Evolutionary conservation across 1,140 invertebrate genomes (phyloP), one percentile per base, ranked within the genome.

Genomic region (Thaumatotibia leucotreta): DNA sequence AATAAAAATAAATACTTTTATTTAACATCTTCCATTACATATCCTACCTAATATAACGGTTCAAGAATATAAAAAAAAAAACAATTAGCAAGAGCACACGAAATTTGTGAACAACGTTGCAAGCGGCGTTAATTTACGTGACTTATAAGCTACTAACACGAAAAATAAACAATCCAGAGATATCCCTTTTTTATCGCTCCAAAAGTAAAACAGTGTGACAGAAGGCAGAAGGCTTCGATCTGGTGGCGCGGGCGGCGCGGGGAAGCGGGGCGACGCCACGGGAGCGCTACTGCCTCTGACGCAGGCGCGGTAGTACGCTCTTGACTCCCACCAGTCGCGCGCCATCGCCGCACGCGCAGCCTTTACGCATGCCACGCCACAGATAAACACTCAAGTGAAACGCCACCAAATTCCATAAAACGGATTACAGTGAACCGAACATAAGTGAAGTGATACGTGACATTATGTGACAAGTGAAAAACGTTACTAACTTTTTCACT

Each of bases 101-200:
- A 58, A 29, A 58, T 58, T 58, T 20, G 24, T 58, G 14, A 54
- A 50, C 17, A 3, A 24, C 50, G 11, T 14, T n/a, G 31, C 17
- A 65, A 73, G 72, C 74, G 76, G 77, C 74, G 80, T 80, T 82
- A 84, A 84, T 84, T 84, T 80, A 88, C 82, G 88, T 76, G 77
- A 86, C 84, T 80, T 86, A 86, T 87, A 85, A 81, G 84, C 84
- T 86, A 86, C 84, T 89, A 89, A 89, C 85, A 87, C 69, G 83
- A 84, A 87, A 89, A 89, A 89, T 88, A 88, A 89, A 89, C 84
- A 89, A 89, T 79, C 64, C 74, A 72, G 72, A 72, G 76, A 86
- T 88, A 88, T 88, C 82, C 84, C 79, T 86, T 89, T 87, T 89
- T 89, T 89, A 86, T 86, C 79, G 80, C 79, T 78, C 74, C 73